Conservation (phyloP, 1,140 invertebrate species). For the Orius laevigatus region DNA sequence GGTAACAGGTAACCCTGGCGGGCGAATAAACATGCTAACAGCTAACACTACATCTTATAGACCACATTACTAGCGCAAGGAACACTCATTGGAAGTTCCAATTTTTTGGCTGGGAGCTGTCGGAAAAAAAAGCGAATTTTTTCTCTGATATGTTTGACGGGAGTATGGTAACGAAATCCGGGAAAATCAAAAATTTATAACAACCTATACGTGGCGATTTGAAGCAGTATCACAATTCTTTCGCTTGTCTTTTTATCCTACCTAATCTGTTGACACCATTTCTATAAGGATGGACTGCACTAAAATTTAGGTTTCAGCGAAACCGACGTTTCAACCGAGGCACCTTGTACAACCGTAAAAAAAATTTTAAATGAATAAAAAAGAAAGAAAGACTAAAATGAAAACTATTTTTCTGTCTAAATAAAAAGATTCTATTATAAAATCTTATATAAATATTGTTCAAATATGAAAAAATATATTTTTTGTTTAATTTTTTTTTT, state of each 20-base stretch:
- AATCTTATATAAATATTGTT: constrained; percentile 18
- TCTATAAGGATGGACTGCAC: no score
- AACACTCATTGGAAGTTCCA: constrained; percentile 7
- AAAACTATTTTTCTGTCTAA: constrained; percentile 13
- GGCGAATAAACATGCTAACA: constrained; percentile 3
- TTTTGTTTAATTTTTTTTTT: constrained; percentile 13
- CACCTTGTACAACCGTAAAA: no score
- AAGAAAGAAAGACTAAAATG: constrained; percentile 1
- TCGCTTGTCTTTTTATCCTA: constrained; percentile 7
- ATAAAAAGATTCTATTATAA: constrained; percentile 11
- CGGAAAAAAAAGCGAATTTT: no score
- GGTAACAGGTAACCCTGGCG: constrained; percentile 1
- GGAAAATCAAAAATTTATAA: neutral
- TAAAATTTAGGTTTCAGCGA: no score
- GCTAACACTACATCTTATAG: constrained; percentile 18
- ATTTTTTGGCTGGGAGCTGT: constrained; percentile 3
- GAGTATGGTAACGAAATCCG: neutral
- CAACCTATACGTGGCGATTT: neutral
- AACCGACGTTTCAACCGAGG: no score
- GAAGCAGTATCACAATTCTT: constrained; percentile 11
- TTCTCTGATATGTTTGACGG: constrained; percentile 1
- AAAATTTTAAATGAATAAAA: no score
- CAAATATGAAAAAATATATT: constrained; percentile 19
- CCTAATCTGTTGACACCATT: neutral
- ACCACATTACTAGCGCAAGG: constrained; percentile 16